These are phyloP conservation scores for Acronicta psi DNA, from an alignment of 2,888 invertebrate species.

Conservation along the genomic window DNA sequence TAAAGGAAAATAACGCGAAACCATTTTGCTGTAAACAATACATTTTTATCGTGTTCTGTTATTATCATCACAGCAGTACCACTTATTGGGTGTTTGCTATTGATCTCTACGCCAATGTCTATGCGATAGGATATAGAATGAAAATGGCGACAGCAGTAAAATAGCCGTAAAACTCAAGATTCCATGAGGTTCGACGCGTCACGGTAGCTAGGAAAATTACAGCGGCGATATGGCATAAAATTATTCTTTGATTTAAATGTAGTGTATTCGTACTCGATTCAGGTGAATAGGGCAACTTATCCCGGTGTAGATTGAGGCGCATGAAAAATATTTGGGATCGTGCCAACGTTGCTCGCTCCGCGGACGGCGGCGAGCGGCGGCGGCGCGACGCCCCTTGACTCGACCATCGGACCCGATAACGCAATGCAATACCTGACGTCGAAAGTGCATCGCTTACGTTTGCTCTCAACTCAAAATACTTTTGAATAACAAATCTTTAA, in stretches of 20 bases:
- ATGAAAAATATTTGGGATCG: conserved; percentile 83
- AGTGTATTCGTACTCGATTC: conserved; percentile 75
- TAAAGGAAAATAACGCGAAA: conserved; percentile 24
- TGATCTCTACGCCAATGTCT: conserved; percentile 4
- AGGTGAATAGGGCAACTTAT: conserved; percentile 86
- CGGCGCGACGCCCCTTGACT: conserved; percentile 62
- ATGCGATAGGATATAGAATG: conserved; percentile 4
- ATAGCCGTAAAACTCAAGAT: not conserved
- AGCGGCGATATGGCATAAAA: conserved; percentile 38
- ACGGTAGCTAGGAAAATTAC: conserved; percentile 29
- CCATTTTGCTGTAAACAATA: conserved; percentile 14
- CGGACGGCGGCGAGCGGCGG: conserved; percentile 61
- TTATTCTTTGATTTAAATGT: conserved; percentile 54
- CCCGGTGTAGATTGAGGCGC: conserved; percentile 76
- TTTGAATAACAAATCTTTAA: conserved; percentile 17
- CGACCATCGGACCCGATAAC: conserved; percentile 72
- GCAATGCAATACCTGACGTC: conserved; percentile 74
- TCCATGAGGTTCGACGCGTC: conserved; percentile 6
- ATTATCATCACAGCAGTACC: conserved; percentile 12
- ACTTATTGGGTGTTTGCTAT: conserved; percentile 23
- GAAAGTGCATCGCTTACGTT: conserved; percentile 65
- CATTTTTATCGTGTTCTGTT: conserved; percentile 22
- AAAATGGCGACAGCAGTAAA: not conserved
- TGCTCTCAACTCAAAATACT: conserved; percentile 35
- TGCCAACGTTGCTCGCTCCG: conserved; percentile 80